A percentile compares a stretch with the other conserved stretches of the same genome.
phyloP scores from a whole-genome alignment of 2,797 vertebrate genomes.

The Sus cebifrons region DNA sequence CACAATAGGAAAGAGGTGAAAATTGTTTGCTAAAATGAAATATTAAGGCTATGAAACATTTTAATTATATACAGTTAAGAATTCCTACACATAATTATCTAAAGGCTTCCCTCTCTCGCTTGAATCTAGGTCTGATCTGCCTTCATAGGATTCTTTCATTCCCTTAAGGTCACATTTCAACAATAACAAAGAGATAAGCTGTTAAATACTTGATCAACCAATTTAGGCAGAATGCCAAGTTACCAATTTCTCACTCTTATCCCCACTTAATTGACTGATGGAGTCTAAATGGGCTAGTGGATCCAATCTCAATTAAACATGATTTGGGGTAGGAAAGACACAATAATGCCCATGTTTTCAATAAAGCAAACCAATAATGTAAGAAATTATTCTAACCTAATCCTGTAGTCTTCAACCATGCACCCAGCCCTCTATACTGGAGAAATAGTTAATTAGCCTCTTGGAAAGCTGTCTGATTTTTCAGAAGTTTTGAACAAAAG shows the following conservation, averaged over 20 bases:
- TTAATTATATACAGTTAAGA: not conserved
- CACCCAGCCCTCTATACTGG: not conserved
- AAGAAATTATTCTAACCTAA: not conserved
- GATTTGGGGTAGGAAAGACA: not conserved
- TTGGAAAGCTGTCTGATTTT: not conserved
- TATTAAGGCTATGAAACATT: not conserved
- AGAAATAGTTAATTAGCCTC: not conserved
- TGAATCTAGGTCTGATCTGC: not conserved
- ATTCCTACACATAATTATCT: not conserved
- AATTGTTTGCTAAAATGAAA: constrained; percentile 38
- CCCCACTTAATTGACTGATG: not conserved
- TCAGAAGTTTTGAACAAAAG: not conserved
- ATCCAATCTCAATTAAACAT: constrained; percentile 36
- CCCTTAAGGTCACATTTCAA: not conserved
- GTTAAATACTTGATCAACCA: not conserved
- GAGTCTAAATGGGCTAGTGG: not conserved
- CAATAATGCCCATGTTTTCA: constrained; percentile 7
- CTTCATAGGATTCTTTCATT: not conserved
- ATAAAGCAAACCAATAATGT: not conserved
- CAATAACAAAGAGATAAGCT: constrained; percentile 11
- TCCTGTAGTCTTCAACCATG: not conserved
- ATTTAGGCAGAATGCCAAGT: not conserved
- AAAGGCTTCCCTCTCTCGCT: not conserved
- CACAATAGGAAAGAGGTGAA: not conserved
- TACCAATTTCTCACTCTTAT: not conserved